Base-by-base conservation (phyloP, 2,888 invertebrate species). In the Hemithea aestivaria region DNA sequence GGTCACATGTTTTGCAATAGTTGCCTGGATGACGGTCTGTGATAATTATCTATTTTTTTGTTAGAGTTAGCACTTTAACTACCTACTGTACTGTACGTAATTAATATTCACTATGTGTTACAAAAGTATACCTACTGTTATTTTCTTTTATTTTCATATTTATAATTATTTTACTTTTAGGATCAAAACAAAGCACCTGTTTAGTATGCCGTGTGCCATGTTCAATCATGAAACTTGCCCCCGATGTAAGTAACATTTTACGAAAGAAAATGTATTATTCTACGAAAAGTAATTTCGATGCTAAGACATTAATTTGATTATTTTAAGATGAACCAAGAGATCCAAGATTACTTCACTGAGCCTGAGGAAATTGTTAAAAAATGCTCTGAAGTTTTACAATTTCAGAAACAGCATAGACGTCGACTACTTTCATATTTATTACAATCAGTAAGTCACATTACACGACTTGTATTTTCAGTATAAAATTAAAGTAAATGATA, bases 1-100 rank as follows among this genome's bases (percentile, higher is more conserved):
- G 88, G 88, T 48, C 88, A 88, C 52, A 88, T 88, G 84, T 87
- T 83, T 74, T 88, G 88, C 60, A 82, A 78, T 57, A 77, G 73
- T 32, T 88, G 88, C 44, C 62, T 87, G 53, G 73, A 73, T 40
- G 78, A 73, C 63, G 82, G 88, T 87, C 49, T 45, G 67, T 66
- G 44, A 34, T 23, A 16, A 4, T 16, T 16, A 2, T 5, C 5
- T 16, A 16, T 16, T 16, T 16, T 4, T 5, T 4, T 16, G 2
- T 16, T 16, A 16, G 16, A 16, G 3, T 4, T 4, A 16, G 16
- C 16, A 16, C 2, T 16, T n/a, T n/a, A n/a, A n/a, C n/a, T n/a
- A n/a, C n/a, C n/a, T n/a, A n/a, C n/a, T n/a, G n/a, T n/a, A n/a
- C n/a, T n/a, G n/a, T n/a, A n/a, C n/a, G n/a, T 4, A 16, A 16